phyloP scores from a whole-genome alignment of 2,888 invertebrate species.

The Lasioglossum lativentre region DNA sequence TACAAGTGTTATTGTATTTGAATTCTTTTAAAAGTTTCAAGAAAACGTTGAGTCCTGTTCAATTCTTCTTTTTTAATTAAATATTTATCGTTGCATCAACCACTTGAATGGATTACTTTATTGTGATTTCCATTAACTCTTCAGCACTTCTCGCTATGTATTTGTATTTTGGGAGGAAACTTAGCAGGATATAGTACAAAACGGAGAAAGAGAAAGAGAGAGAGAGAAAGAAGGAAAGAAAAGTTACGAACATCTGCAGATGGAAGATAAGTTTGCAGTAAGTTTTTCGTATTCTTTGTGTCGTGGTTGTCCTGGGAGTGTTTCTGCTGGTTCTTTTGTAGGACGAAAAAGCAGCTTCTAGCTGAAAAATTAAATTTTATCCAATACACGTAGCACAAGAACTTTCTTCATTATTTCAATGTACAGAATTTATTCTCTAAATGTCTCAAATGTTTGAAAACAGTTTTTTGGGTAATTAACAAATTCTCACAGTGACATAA shows the following conservation, averaged over 20 bases:
- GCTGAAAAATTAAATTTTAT: slow-evolving; percentile 13
- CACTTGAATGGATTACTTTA: neutral
- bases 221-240: neutral
- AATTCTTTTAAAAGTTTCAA: neutral
- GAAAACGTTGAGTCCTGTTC: neutral
- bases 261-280: slow-evolving; percentile 10
- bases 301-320: neutral
- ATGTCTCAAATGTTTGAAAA: neutral
- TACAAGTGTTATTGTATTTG: neutral
- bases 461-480: neutral
- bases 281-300: slow-evolving; percentile 13
- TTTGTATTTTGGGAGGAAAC: neutral
- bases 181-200: neutral
- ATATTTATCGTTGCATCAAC: neutral
- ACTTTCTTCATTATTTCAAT: slow-evolving; percentile 9
- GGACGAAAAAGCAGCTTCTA: neutral
- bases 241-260: slow-evolving; percentile 16
- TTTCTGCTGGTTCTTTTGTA: neutral
- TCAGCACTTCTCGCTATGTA: too few species aligned
- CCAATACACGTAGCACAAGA: slow-evolving; percentile 2
- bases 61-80: neutral
- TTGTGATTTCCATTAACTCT: neutral
- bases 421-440: neutral
- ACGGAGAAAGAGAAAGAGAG: neutral
- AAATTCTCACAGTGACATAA: neutral